These are phyloP conservation scores for Sphaerophoria taeniata DNA, from an alignment of 2,888 invertebrate genomes.

Conservation along the genomic window DNA sequence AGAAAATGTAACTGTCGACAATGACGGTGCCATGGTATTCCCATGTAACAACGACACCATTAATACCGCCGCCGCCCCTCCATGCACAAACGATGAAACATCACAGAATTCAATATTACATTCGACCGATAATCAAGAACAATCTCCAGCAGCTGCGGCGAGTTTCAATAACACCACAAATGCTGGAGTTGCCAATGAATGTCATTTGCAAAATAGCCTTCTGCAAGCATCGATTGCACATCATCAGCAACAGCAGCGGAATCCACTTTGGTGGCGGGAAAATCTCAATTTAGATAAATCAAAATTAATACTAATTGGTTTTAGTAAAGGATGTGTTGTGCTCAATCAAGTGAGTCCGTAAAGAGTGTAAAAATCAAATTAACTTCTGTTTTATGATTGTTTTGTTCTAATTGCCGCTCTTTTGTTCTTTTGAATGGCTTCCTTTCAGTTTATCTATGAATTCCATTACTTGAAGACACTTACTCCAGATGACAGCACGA, in stretches of 20 bases:
- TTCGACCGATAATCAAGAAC: slow-evolving; percentile 60
- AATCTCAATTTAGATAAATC: slow-evolving; percentile 85
- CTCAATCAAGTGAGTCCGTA: slow-evolving; percentile 87
- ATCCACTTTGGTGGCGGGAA: slow-evolving; percentile 86
- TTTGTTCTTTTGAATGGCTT: not conserved
- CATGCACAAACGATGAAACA: slow-evolving; percentile 60
- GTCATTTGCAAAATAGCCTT: slow-evolving; percentile 60
- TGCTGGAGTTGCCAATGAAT: slow-evolving; percentile 54
- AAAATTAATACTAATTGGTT: slow-evolving; percentile 88
- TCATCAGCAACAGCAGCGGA: slow-evolving; percentile 77
- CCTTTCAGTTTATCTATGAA: slow-evolving; percentile 90
- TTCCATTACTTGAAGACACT: slow-evolving; percentile 89
- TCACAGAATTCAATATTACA: slow-evolving; percentile 67
- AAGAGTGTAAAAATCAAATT: slow-evolving; percentile 81
- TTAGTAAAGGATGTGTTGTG: slow-evolving; percentile 97
- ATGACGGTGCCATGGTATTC: slow-evolving; percentile 80
- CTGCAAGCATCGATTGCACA: slow-evolving; percentile 69
- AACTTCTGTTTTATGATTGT: slow-evolving; percentile 20
- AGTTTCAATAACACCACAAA: slow-evolving; percentile 53
- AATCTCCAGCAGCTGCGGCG: slow-evolving; percentile 56
- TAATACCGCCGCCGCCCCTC: slow-evolving; percentile 32
- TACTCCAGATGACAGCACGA: slow-evolving; percentile 86
- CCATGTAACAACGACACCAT: slow-evolving; percentile 75
- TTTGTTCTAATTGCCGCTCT: not conserved
- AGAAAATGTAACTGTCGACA: slow-evolving; percentile 82